These are phyloP conservation scores for Drosophila setosimentum DNA, from an alignment of 2,888 invertebrate genomes.

Conservation along the genomic window DNA sequence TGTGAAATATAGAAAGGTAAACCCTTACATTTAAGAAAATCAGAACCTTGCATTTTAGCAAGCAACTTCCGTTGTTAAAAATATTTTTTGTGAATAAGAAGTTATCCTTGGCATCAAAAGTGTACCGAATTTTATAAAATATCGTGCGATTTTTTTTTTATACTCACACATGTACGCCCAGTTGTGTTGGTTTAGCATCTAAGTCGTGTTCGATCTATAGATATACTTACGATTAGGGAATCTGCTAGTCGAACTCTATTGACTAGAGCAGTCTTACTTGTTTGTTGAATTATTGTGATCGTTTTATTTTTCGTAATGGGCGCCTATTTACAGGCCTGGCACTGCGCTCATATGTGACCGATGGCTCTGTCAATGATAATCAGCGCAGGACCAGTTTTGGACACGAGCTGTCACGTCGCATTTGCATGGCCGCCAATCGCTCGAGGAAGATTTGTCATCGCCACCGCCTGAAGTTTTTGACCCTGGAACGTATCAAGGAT, in stretches of 20 bases:
- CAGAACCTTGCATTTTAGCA: no score
- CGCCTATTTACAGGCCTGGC: slow-evolving; percentile 33
- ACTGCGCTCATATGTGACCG: slow-evolving; percentile 48
- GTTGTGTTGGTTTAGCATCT: neutral
- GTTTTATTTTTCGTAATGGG: neutral
- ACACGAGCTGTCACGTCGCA: slow-evolving; percentile 45
- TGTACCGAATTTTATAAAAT: neutral
- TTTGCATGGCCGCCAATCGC: slow-evolving; percentile 33
- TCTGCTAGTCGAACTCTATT: neutral
- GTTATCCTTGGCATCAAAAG: neutral
- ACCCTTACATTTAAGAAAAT: no score
- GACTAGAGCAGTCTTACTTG: no score
- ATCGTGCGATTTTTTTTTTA: neutral
- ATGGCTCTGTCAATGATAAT: slow-evolving; percentile 37
- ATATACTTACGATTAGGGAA: neutral
- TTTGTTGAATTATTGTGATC: neutral
- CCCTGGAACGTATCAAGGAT: slow-evolving; percentile 44
- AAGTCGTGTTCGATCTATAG: neutral
- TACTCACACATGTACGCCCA: neutral
- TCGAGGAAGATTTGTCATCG: slow-evolving; percentile 2
- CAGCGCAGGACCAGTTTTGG: slow-evolving; percentile 45
- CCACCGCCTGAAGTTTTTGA: slow-evolving; percentile 14
- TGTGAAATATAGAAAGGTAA: no score
- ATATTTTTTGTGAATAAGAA: neutral
- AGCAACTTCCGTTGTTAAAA: no score